Conservation (phyloP, 2,797 vertebrate genomes). For the Silurus lanzhouensis region DNA sequence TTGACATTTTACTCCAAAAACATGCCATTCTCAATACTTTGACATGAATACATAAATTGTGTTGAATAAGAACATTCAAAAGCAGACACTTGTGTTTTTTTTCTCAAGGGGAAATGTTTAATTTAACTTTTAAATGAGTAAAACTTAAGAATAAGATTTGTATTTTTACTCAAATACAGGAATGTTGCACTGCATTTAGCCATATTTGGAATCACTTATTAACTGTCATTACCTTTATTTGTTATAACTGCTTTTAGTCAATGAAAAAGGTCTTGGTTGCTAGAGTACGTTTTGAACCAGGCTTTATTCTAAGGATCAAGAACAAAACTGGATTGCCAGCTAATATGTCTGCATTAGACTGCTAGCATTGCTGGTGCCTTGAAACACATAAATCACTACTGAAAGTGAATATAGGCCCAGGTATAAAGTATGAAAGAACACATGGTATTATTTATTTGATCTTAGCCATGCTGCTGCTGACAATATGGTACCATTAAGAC, state of each 20-base stretch:
- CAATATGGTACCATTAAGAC: constrained; percentile 17
- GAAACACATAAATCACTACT: neutral
- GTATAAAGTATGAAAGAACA: constrained; percentile 18
- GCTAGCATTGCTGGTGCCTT: too few species aligned
- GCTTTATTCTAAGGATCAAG: neutral
- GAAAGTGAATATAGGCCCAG: neutral
- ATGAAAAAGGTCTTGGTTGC: neutral
- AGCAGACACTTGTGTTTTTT: too few species aligned
- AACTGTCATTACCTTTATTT: neutral
- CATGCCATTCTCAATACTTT: too few species aligned
- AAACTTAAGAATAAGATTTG: too few species aligned
- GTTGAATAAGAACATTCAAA: too few species aligned
- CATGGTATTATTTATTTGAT: constrained; percentile 25
- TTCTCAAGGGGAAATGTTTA: too few species aligned
- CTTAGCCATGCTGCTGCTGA: constrained; percentile 16
- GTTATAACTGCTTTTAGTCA: neutral
- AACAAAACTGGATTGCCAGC: neutral
- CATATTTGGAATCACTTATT: neutral
- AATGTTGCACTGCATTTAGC: too few species aligned
- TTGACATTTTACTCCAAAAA: too few species aligned
- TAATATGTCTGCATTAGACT: neutral
- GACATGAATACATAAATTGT: too few species aligned
- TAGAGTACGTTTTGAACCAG: neutral
- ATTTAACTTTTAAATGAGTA: too few species aligned
- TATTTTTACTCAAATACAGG: too few species aligned